Evolutionary conservation across 2,888 invertebrate genomes (phyloP), one percentile per base, ranked within the genome.

Genomic region (Eupeodes latifasciatus): DNA sequence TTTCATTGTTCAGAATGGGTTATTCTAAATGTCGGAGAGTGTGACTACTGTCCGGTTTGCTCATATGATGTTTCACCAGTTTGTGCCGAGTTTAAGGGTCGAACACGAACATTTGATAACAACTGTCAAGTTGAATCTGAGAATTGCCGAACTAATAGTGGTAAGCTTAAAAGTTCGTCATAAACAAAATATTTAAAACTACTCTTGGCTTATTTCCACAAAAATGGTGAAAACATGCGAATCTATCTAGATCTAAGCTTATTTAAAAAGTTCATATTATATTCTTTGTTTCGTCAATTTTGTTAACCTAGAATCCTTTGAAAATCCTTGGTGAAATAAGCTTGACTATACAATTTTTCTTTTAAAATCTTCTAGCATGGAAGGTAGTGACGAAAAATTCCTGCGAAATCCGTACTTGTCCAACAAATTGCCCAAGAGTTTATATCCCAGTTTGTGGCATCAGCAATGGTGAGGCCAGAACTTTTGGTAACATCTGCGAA

Each of bases 21-120:
- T 0, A 51, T 83, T 4, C 7, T 87, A 1, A 61, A 51, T 34
- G 3, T 6, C 0, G 87, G 87, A 36, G 83, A 83, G 34, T 87
- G 87, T 64, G 83, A 87, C 67, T 80, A 74, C 36, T 87, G 87
- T 11, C 83, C 80, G 4, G 11, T 40, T 14, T 87, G 87, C 27
- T 27, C 83, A 1, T 51, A 83, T n/a, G 49, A 71, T 4, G 51
- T 19, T 34, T 72, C 66, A 14, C 79, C 77, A 34, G 67, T 87
- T 11, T 87, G 87, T 9, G 87, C 83, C 9, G 66, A 80, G n/a
- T 44, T 71, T 11, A 62, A 64, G 6, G 83, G 62, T 5, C 55
- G 67, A 27, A 27, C 47, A 1, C 34, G 49, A 16, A 77, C 83
- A 9, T 87, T 87, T 7, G 72, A 81, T 7, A 87, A 72, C 16